Evolutionary conservation across 2,113 vertebrate genomes (phyloP).

Genomic region (Cyanocitta stelleri): DNA sequence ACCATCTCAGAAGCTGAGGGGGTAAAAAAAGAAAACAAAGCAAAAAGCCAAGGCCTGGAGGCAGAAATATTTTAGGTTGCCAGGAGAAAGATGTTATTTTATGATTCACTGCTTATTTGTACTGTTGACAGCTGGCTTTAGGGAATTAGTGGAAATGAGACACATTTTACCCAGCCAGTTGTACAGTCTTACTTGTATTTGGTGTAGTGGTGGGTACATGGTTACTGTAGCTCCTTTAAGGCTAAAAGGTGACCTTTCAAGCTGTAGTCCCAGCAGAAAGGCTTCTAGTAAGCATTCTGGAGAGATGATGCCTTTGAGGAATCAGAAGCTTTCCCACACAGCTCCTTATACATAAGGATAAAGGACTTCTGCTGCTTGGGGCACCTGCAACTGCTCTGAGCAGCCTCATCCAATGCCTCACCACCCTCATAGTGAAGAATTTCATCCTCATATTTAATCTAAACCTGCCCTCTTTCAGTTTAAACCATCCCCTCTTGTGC

Average conservation of each 20-base stretch:
- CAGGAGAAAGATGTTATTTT: background rate
- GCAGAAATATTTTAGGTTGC: background rate
- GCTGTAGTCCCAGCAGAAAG: background rate
- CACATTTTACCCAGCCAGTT: background rate
- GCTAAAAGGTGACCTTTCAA: background rate
- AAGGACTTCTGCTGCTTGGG: background rate
- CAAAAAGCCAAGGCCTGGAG: accelerated
- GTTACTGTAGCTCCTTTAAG: background rate
- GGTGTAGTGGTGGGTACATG: background rate
- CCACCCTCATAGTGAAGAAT: background rate
- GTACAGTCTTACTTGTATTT: background rate
- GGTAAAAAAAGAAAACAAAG: background rate
- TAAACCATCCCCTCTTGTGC: background rate
- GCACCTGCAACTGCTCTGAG: background rate
- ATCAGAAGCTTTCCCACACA: background rate
- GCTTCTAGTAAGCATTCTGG: background rate
- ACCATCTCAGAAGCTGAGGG: background rate
- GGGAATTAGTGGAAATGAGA: background rate
- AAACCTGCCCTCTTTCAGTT: background rate
- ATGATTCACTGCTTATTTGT: background rate
- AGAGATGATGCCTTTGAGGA: background rate
- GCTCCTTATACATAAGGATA: background rate
- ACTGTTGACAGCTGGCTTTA: background rate
- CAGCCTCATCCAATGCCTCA: background rate
- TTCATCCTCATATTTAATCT: background rate